Conservation (phyloP, 2,888 invertebrate genomes). For the Trichopria drosophilae region DNA sequence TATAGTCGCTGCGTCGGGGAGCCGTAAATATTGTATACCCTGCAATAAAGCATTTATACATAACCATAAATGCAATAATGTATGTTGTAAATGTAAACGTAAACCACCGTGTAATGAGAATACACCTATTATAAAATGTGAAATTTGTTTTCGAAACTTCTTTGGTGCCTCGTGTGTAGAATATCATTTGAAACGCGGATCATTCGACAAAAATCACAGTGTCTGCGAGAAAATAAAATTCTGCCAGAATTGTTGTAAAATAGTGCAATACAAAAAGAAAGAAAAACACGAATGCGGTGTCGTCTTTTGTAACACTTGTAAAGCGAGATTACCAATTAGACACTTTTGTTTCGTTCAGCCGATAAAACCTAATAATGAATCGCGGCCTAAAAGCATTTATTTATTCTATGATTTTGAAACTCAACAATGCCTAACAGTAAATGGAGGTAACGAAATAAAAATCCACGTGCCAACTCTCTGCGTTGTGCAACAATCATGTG, state of each 20-base stretch:
- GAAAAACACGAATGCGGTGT: conserved; percentile 6
- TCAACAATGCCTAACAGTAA: conserved; percentile 19
- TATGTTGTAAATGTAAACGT: background rate
- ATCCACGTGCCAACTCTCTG: background rate
- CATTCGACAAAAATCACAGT: too few species aligned
- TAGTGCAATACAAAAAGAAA: too few species aligned
- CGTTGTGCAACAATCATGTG: background rate
- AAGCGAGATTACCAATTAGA: background rate
- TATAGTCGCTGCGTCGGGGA: background rate
- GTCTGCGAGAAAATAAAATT: conserved; percentile 2
- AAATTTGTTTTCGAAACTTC: too few species aligned
- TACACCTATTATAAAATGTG: background rate
- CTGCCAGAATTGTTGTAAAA: too few species aligned
- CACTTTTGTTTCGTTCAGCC: conserved; percentile 1
- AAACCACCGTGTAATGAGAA: background rate
- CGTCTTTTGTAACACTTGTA: background rate
- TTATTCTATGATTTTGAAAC: conserved; percentile 31
- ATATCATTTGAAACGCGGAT: too few species aligned
- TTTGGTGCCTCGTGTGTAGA: too few species aligned
- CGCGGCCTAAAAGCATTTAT: background rate
- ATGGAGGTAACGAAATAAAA: conserved; percentile 14
- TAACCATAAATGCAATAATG: background rate
- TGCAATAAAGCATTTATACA: background rate
- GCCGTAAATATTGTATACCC: background rate
- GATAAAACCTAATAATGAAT: background rate